A percentile compares a stretch with the other conserved stretches of the same genome.
These are phyloP conservation scores for Dugesia japonica DNA, from an alignment of 2,888 invertebrate genomes.

Conservation along the genomic window DNA sequence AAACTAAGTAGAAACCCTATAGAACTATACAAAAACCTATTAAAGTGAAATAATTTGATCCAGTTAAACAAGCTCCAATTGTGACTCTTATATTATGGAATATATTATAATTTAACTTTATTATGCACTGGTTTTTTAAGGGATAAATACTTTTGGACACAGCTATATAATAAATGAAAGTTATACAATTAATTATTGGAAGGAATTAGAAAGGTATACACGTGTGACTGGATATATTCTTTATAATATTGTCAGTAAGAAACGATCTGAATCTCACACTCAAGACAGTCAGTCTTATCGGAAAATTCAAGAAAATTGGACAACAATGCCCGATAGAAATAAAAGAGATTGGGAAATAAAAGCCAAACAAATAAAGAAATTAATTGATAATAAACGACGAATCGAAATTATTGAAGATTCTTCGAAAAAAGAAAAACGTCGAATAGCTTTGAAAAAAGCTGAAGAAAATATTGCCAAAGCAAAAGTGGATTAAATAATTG, in stretches of 20 bases:
- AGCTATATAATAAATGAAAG: neutral
- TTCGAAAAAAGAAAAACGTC: neutral
- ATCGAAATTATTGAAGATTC: slow-evolving; percentile 9
- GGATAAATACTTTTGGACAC: too few relatives aligned
- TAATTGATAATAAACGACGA: neutral
- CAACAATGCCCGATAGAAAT: slow-evolving; percentile 15
- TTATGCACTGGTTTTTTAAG: too few relatives aligned
- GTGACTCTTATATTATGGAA: too few relatives aligned
- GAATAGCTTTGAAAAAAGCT: neutral
- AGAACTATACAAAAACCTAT: too few relatives aligned
- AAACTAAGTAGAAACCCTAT: too few relatives aligned
- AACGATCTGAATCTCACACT: neutral
- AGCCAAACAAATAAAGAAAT: neutral
- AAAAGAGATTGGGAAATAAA: slow-evolving; percentile 14
- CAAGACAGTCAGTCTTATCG: neutral
- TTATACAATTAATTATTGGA: neutral
- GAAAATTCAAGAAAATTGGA: slow-evolving; percentile 9
- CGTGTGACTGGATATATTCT: neutral
- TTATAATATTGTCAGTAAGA: slow-evolving; percentile 5
- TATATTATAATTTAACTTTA: too few relatives aligned
- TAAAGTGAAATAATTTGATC: too few relatives aligned
- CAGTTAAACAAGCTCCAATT: too few relatives aligned
- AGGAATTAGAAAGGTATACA: neutral
- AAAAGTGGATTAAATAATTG: neutral
- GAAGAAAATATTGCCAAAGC: neutral